Evolutionary conservation across 2,888 invertebrate genomes (phyloP).

Genomic region (Lithophane leautieri): DNA sequence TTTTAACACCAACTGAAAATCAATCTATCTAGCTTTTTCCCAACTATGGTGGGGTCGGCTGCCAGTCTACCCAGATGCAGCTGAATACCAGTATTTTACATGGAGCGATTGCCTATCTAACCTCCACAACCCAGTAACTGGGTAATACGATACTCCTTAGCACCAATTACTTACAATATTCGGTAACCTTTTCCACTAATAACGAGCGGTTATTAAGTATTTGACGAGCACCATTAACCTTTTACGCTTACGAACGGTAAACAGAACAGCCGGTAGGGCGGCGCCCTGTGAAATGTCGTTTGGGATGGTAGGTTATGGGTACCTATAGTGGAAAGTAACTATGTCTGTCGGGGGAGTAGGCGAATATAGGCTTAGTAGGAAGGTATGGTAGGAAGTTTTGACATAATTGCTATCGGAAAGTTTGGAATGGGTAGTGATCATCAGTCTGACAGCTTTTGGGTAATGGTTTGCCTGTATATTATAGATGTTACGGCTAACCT

Average conservation of each 20-base stretch:
- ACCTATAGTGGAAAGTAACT: neutral
- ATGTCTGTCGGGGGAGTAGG: neutral
- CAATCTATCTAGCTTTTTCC: too few species aligned
- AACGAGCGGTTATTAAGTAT: conserved; percentile 49
- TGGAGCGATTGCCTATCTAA: too few species aligned
- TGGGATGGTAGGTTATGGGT: neutral
- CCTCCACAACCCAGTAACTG: too few species aligned
- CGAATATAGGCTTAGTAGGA: conserved; percentile 2
- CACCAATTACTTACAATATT: conserved; percentile 4
- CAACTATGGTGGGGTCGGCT: too few species aligned
- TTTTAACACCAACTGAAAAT: neutral
- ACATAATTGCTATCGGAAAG: neutral
- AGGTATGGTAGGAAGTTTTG: neutral
- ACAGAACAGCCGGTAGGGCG: conserved; percentile 34
- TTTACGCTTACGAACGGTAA: conserved; percentile 51
- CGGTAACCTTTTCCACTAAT: conserved; percentile 46
- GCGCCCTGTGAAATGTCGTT: conserved; percentile 33
- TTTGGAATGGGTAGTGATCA: neutral
- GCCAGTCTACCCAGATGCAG: too few species aligned
- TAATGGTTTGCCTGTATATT: neutral
- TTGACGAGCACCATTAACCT: conserved; percentile 63
- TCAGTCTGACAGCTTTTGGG: neutral
- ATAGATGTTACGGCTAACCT: too few species aligned
- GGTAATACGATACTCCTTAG: neutral
- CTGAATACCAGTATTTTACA: too few species aligned